Percentiles rank a stretch among this genome's conserved stretches.
phyloP scores from a whole-genome alignment of 2,113 vertebrate species.

The Shinisaurus crocodilurus region DNA sequence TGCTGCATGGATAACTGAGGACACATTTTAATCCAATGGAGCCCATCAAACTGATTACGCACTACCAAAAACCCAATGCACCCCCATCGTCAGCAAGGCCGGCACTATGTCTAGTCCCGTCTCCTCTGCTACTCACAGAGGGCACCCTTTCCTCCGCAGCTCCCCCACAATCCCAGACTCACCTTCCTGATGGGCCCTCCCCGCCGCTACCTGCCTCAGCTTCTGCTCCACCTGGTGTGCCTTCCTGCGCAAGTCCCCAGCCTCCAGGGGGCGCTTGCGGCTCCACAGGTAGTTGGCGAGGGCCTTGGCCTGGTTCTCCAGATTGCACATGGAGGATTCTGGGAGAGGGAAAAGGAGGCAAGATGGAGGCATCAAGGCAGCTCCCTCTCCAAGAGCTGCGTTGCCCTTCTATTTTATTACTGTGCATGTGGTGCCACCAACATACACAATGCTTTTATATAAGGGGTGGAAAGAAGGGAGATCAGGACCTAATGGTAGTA shows the following conservation, averaged over 20 bases:
- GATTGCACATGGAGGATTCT: slow-evolving; percentile 72
- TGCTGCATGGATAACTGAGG: no score
- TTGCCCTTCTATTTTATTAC: neutral
- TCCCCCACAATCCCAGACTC: neutral
- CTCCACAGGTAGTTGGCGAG: slow-evolving; percentile 88
- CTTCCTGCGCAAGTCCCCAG: slow-evolving; percentile 72
- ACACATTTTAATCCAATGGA: neutral
- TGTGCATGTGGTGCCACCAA: no score
- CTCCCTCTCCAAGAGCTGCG: neutral
- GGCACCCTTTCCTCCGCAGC: neutral
- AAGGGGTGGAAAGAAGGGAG: neutral
- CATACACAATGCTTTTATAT: neutral
- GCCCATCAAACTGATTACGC: no score
- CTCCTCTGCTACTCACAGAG: neutral
- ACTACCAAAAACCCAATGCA: no score
- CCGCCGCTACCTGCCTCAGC: slow-evolving; percentile 59
- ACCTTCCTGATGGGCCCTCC: neutral
- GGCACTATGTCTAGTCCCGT: no score
- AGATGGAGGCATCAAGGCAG: neutral
- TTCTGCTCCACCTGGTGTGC: slow-evolving; percentile 78
- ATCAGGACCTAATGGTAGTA: neutral
- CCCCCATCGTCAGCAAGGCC: neutral
- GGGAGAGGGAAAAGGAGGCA: neutral
- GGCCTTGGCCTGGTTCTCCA: slow-evolving; percentile 68
- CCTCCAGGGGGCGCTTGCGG: slow-evolving; percentile 80